Conservation (phyloP, 1,140 invertebrate genomes). For the Drosophila oshimai region DNA sequence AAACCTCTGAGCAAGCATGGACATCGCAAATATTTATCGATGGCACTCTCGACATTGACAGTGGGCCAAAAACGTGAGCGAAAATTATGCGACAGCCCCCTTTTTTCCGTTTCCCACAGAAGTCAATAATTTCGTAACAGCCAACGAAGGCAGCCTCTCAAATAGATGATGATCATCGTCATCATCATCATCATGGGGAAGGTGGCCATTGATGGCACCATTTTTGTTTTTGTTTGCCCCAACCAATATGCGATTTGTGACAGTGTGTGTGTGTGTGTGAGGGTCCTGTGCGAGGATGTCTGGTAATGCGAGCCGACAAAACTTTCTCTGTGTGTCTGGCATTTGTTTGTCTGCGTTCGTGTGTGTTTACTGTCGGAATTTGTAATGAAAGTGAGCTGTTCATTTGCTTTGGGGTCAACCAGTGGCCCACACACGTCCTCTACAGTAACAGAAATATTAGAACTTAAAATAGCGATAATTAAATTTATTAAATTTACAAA, state of each 20-base stretch:
- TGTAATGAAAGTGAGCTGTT: conserved; percentile 80
- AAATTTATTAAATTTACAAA: too few species aligned
- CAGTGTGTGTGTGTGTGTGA: conserved; percentile 17
- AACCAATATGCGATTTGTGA: conserved; percentile 36
- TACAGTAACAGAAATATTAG: conserved; percentile 2
- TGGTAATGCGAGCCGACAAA: conserved; percentile 76
- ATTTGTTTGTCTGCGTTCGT: conserved; percentile 38
- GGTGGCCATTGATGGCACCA: conserved; percentile 70
- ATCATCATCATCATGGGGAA: conserved; percentile 30
- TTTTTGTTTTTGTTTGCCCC: conserved; percentile 67
- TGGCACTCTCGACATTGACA: conserved; percentile 46
- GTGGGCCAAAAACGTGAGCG: conserved; percentile 43
- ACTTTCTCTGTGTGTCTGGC: conserved; percentile 48
- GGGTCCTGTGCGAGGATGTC: conserved; percentile 27
- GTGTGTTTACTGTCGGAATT: conserved; percentile 76
- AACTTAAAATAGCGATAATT: too few species aligned
- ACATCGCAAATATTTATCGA: conserved; percentile 52
- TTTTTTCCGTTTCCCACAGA: background rate
- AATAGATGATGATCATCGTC: conserved; percentile 3
- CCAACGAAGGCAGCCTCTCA: conserved; percentile 1
- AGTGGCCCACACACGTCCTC: conserved; percentile 48
- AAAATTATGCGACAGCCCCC: conserved; percentile 39
- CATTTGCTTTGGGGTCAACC: conserved; percentile 76
- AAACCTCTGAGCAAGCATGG: conserved; percentile 18
- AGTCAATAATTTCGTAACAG: conserved; percentile 46